Base-by-base conservation (phyloP, 2,797 vertebrate species). In the Dallia pectoralis region DNA sequence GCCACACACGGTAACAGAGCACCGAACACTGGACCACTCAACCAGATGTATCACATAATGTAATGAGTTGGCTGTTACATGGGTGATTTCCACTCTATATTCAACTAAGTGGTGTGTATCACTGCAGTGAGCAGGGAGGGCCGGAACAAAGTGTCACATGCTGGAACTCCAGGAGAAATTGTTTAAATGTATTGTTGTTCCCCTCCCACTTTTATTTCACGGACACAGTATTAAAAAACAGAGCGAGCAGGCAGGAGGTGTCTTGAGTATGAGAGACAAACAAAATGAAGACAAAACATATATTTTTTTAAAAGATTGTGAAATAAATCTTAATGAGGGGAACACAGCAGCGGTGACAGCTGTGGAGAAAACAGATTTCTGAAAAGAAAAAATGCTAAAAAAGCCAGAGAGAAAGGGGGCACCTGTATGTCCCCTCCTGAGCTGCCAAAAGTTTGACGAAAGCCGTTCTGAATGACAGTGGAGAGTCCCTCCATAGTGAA, bases 401-500 rank as follows among this genome's bases (percentile, higher is more conserved):
- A 22, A 70, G 89, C 82, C 92, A 92, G 89, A 86, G 80, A 83
- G 67, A 29, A 80, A 82, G 91, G 95, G 95, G 89, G 74, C 96
- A 99, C 97, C 97, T 98, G 96, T 94, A 97, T 98, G 91, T 99
- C 96, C 95, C 94, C 96, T 93, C 95, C 95, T 4, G 96, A 88
- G 91, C 89, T 95, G 91, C 96, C 95, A 93, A 98, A 97, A 73
- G 96, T 97, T 95, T 98, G 96, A 90, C 96, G 96, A 85, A 99
- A 92, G 92, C 96, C 95, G 92, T 96, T 96, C 93, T 99, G 97
- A 95, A 98, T 96, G 93, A 97, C 96, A 95, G 91, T 95, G 92
- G 97, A 98, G 87, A 99, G 94, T 88, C 95, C 96, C 93, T 97
- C 97, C 96, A 99, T 93, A 94, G 95, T 97, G 96, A 98, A 97